Conservation (phyloP, 2,888 invertebrate species). For the Tubulanus polymorphus region DNA sequence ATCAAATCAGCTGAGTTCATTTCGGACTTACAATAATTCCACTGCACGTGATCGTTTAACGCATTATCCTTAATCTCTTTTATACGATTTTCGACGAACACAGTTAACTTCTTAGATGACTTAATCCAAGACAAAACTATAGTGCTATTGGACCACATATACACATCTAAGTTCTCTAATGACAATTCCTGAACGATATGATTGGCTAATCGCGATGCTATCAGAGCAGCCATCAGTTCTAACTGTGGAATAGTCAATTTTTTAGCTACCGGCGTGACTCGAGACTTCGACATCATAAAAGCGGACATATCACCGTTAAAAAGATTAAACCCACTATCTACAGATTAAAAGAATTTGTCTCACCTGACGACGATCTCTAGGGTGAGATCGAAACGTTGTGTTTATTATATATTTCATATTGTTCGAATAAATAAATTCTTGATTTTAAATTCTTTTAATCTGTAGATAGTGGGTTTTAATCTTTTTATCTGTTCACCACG, state of each 20-base stretch:
- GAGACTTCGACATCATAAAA: constrained; percentile 14
- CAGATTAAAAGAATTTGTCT: too few species aligned
- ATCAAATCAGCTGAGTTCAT: not conserved
- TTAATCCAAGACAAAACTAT: not conserved
- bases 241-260: constrained; percentile 13
- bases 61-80: not conserved
- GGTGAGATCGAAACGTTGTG: too few species aligned
- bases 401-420: too few species aligned
- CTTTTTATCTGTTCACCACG: too few species aligned
- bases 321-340: too few species aligned
- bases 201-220: constrained; percentile 1
- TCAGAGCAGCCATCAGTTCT: constrained; percentile 14
- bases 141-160: too few species aligned
- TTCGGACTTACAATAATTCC: not conserved
- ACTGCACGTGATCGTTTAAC: too few species aligned
- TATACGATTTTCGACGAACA: not conserved
- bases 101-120: not conserved
- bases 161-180: too few species aligned
- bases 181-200: not conserved
- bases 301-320: not conserved
- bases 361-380: too few species aligned
- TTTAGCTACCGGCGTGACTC: constrained; percentile 13
- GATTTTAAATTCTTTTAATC: too few species aligned
- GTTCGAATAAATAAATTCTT: too few species aligned
- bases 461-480: too few species aligned